Evolutionary conservation across 2,797 vertebrate genomes (phyloP).

Genomic region (Thaleichthys pacificus): DNA sequence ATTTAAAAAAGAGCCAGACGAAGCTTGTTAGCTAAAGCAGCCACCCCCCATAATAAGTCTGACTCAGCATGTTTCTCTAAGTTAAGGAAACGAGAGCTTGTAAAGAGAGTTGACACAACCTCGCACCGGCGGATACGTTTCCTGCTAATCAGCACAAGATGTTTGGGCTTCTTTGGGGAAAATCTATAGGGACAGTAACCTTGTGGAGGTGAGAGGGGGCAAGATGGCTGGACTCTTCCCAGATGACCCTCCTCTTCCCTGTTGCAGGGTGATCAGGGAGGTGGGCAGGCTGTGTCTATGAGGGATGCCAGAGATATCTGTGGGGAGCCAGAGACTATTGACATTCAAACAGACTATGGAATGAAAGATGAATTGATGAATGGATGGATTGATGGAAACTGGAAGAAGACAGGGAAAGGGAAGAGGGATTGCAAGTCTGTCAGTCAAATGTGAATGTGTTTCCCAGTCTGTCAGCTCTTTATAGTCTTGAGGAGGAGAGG

Average conservation of each 20-base stretch:
- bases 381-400: slow-evolving; percentile 8
- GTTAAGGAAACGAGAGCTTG: slow-evolving; percentile 50
- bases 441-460: slow-evolving; percentile 6
- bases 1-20: slow-evolving; percentile 38
- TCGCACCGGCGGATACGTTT: slow-evolving; percentile 31
- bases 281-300: slow-evolving; percentile 31
- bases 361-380: neutral
- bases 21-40: slow-evolving; percentile 38
- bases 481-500: slow-evolving; percentile 5
- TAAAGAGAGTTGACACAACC: slow-evolving; percentile 38
- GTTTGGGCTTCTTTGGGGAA: slow-evolving; percentile 29
- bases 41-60: slow-evolving; percentile 29
- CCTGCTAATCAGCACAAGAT: slow-evolving; percentile 62
- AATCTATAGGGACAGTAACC: slow-evolving; percentile 24
- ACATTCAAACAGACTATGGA: too few species aligned
- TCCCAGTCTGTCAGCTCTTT: neutral
- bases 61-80: slow-evolving; percentile 53
- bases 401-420: neutral
- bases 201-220: slow-evolving; percentile 31
- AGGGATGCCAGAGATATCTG: slow-evolving; percentile 22
- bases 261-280: slow-evolving; percentile 7
- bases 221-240: slow-evolving; percentile 35
- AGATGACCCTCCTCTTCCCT: slow-evolving; percentile 7
- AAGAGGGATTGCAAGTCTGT: slow-evolving; percentile 1
- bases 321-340: neutral